Base-by-base conservation (phyloP, 2,888 invertebrate genomes). In the Sympetrum striolatum region DNA sequence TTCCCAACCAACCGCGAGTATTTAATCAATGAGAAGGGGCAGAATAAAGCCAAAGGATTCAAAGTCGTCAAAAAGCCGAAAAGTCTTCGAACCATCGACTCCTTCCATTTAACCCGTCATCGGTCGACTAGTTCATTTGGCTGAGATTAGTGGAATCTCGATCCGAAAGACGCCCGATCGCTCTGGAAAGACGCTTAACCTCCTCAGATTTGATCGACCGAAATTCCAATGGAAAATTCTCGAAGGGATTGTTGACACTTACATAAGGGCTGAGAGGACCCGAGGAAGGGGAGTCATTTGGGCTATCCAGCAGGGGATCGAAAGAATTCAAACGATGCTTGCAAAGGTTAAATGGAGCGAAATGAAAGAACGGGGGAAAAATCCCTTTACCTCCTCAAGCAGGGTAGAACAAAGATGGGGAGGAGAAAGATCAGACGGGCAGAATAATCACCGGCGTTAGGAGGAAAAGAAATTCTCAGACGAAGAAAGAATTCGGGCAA, bases 361-460 rank as follows among this genome's bases (percentile, higher is more conserved):
- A 86, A 86, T 58, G 82, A 82, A 82, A 82, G 82, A 82, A 82
- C 58, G n/a, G 82, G 58, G 25, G 31, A 86, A 86, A 60, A 86
- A 86, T 60, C 12, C 18, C 48, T n/a, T 18, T 53, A 22, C 22
- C 60, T 39, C 60, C 60, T 60, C 14, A 10, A 25, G 39, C 81
- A 91, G 73, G 91, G 90, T 90, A 0, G 48, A 53, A n/a, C 44
- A 73, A 18, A 31, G 18, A 39, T n/a, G n/a, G 53, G 82, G 79
- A 0, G 73, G 90, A 82, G 91, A 93, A 93, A 93, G 93, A 94
- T 94, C 94, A 93, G 94, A 94, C 4, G 53, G 25, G 58, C n/a
- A 35, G 58, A 58, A 82, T 82, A 58, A 82, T 82, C 58, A 82
- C 82, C 48, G 35, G 58, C 35, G 35, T 82, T 35, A 58, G 82